These are phyloP conservation scores for Parapsyche elsis DNA, from an alignment of 1,140 invertebrate genomes.

Conservation along the genomic window DNA sequence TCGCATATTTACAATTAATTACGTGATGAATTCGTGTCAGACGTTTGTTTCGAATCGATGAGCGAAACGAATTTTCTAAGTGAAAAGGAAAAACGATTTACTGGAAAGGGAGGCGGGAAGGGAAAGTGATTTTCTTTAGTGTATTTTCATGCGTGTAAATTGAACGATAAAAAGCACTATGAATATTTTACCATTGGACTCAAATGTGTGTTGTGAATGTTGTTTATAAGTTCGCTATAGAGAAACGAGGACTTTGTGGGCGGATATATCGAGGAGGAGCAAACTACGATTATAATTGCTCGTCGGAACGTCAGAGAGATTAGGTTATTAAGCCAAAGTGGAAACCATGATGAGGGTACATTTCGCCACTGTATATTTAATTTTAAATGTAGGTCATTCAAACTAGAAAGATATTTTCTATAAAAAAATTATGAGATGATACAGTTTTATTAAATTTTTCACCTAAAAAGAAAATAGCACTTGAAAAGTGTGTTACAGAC, in stretches of 20 bases:
- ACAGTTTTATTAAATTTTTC: too few relatives aligned
- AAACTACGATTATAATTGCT: neutral
- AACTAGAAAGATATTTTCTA: too few relatives aligned
- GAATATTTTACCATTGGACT: too few relatives aligned
- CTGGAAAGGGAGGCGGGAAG: neutral
- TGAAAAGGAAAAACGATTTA: conserved; percentile 39
- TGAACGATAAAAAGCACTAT: neutral
- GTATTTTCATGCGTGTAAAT: neutral
- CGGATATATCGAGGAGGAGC: neutral
- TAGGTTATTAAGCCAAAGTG: neutral
- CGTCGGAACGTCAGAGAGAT: conserved; percentile 2
- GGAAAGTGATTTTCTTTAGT: conserved; percentile 35
- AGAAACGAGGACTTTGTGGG: neutral
- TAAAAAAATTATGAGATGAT: too few relatives aligned
- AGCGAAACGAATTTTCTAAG: conserved; percentile 38
- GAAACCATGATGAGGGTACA: neutral
- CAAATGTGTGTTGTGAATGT: too few relatives aligned
- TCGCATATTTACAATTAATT: neutral
- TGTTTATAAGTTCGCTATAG: too few relatives aligned
- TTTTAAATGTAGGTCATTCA: too few relatives aligned
- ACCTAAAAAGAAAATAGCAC: too few relatives aligned
- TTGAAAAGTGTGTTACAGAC: too few relatives aligned
- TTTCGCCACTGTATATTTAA: neutral
- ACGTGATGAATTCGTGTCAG: conserved; percentile 9
- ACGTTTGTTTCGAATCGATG: conserved; percentile 18